Conservation (phyloP, 1,140 invertebrate species). For the Nasonia longicornis region DNA sequence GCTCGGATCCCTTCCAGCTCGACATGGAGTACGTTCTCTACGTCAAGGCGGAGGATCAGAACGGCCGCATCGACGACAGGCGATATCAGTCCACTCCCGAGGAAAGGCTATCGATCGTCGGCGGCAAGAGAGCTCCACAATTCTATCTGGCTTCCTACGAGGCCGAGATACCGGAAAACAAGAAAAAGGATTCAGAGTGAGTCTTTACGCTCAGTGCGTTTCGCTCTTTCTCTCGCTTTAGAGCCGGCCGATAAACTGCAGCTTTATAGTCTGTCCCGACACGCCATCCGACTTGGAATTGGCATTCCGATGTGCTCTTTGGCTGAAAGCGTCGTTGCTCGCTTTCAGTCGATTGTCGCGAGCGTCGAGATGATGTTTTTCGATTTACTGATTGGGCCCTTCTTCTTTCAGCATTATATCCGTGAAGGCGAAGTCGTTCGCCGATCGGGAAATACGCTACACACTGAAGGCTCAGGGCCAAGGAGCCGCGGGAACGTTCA, state of each 20-base stretch:
- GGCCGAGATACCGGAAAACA: constrained; percentile 94
- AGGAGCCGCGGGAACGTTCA: constrained; percentile 94
- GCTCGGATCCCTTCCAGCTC: constrained; percentile 91
- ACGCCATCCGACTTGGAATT: too few relatives aligned
- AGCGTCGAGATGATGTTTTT: background rate
- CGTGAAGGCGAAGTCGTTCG: constrained; percentile 96
- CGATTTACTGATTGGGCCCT: constrained; percentile 34
- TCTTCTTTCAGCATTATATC: constrained; percentile 87
- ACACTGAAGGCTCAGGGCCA: constrained; percentile 93
- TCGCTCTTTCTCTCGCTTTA: too few relatives aligned
- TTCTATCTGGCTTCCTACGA: constrained; percentile 95
- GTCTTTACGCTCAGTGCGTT: constrained; percentile 42
- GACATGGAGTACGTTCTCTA: constrained; percentile 97
- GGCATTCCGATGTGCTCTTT: background rate
- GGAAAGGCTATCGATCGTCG: constrained; percentile 91
- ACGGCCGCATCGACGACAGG: constrained; percentile 88
- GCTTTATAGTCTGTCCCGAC: background rate
- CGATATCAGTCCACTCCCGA: constrained; percentile 91
- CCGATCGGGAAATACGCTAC: constrained; percentile 93
- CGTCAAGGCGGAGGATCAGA: constrained; percentile 95
- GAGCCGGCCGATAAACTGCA: background rate
- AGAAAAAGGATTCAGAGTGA: constrained; percentile 96
- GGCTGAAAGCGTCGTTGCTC: background rate
- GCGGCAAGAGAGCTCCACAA: constrained; percentile 92
- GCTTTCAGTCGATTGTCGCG: background rate